Base-by-base conservation (phyloP, 2,797 vertebrate genomes). In the Schizopygopsis pylzovi region DNA sequence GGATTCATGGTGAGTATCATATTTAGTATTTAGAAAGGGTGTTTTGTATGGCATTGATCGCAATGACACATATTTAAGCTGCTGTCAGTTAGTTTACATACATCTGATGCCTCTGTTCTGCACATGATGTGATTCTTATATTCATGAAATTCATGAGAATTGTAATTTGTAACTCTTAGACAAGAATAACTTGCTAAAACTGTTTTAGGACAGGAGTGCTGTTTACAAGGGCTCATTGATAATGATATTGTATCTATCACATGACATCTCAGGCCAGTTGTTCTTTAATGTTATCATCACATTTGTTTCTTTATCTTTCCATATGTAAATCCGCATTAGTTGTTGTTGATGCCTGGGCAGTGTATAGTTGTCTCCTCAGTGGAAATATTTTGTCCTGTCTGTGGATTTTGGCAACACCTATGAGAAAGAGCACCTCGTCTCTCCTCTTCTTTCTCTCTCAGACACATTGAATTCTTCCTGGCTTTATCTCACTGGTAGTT, bases 1-100 rank as follows among this genome's bases (percentile, higher is more conserved):
- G 95, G 96, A 77, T 96, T 96, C 84, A 95, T 96, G 96, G 96
- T 96, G 91, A 96, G 96, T 95, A 54, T 82, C 10, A 41, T 79
- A 2, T 37, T 71, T 39, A 77, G 20, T 39, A 39, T 59, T 76
- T 54, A 22, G 13, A 47, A 11, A 59, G 41, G n/a, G 20, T 68
- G 11, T 71, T 37, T 41, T 79, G 4, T 16, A 2, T 37, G 15
- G 0, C 39, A 45, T 56, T 56, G 5, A 33, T 67, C 10, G 16
- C n/a, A 45, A 39, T 85, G 76, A 80, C 41, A 65, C 67, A 43
- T 63, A 3, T 12, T 45, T 6, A 28, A 41, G 28, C 20, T 28
- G 45, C 61, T 84, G 73, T 84, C 82, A 78, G 1, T 37, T 37
- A 12, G 33, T 78, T 56, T 56, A 22, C 43, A 67, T 28, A 4